phyloP scores from a whole-genome alignment of 2,888 invertebrate genomes.

The Epirrhoe alternata region DNA sequence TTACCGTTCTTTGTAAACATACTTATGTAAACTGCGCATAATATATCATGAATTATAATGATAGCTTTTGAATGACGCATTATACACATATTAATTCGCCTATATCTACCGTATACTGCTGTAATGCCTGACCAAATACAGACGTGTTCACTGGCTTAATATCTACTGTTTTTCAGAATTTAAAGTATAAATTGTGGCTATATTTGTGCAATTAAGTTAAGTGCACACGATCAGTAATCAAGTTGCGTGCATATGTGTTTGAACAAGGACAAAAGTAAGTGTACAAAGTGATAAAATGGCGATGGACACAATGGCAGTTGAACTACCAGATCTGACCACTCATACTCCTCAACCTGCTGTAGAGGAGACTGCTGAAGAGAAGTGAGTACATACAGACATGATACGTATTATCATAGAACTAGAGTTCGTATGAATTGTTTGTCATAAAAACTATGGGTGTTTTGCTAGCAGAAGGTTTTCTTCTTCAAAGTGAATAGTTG shows the following conservation, averaged over 20 bases:
- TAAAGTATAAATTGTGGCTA: neutral
- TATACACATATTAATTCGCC: neutral
- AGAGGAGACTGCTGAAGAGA: slow-evolving; percentile 80
- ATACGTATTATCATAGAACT: neutral
- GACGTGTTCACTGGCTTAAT: neutral
- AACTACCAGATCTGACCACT: slow-evolving; percentile 76
- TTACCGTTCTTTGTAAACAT: slow-evolving; percentile 2
- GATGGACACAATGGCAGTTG: slow-evolving; percentile 82
- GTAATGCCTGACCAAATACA: neutral
- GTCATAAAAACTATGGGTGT: no score
- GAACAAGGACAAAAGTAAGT: slow-evolving; percentile 42
- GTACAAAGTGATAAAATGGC: slow-evolving; percentile 68
- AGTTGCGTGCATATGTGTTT: slow-evolving; percentile 32
- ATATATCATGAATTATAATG: neutral
- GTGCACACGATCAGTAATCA: neutral
- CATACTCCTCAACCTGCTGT: slow-evolving; percentile 65
- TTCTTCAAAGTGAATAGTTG: no score
- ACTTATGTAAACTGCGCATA: slow-evolving; percentile 9
- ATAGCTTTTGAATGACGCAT: slow-evolving; percentile 18
- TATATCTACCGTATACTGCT: neutral
- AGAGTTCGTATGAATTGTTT: neutral
- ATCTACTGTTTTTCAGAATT: slow-evolving; percentile 17
- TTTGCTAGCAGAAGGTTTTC: no score
- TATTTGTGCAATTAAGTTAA: neutral
- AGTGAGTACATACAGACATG: slow-evolving; percentile 63